These are phyloP conservation scores for Pegea sp. DNA, from an alignment of 23 tunicate genomes.

Conservation along the genomic window DNA sequence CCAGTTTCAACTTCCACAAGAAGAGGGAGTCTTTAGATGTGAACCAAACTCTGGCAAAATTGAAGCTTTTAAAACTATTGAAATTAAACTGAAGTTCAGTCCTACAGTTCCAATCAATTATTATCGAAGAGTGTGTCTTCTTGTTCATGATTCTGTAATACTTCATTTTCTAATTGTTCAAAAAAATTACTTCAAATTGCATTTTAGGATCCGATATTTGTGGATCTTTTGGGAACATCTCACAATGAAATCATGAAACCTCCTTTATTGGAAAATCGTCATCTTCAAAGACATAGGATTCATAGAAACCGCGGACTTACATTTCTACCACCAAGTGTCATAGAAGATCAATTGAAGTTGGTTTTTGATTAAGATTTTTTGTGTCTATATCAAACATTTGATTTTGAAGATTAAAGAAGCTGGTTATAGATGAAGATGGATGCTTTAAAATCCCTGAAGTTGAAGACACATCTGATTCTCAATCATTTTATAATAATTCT, in stretches of 20 bases:
- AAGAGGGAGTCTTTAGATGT: neutral
- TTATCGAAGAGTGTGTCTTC: slow-evolving; percentile 15
- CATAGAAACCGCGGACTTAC: slow-evolving; percentile 36
- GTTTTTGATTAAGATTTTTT: slow-evolving; percentile 3
- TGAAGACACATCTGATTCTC: slow-evolving; percentile 7
- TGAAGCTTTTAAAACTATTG: neutral
- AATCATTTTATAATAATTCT: slow-evolving; percentile 1
- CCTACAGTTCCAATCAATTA: slow-evolving; percentile 38
- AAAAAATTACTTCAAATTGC: no score
- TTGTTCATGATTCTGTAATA: slow-evolving; percentile 55
- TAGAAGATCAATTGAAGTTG: slow-evolving; percentile 31
- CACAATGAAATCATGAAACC: slow-evolving; percentile 36
- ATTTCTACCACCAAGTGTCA: slow-evolving; percentile 42
- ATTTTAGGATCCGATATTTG: slow-evolving; percentile 41
- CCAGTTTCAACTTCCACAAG: neutral
- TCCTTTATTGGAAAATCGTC: slow-evolving; percentile 20
- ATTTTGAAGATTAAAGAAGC: slow-evolving; percentile 25
- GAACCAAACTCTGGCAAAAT: neutral
- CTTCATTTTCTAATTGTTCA: neutral
- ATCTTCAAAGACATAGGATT: slow-evolving; percentile 28
- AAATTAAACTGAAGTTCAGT: slow-evolving; percentile 3
- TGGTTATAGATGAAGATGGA: slow-evolving; percentile 27
- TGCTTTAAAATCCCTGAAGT: slow-evolving; percentile 18
- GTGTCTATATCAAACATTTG: neutral
- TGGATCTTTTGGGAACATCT: slow-evolving; percentile 64